Percentiles rank a stretch among this genome's conserved stretches.
phyloP scores from a whole-genome alignment of 2,888 invertebrate species.

The Nomada lathburiana region DNA sequence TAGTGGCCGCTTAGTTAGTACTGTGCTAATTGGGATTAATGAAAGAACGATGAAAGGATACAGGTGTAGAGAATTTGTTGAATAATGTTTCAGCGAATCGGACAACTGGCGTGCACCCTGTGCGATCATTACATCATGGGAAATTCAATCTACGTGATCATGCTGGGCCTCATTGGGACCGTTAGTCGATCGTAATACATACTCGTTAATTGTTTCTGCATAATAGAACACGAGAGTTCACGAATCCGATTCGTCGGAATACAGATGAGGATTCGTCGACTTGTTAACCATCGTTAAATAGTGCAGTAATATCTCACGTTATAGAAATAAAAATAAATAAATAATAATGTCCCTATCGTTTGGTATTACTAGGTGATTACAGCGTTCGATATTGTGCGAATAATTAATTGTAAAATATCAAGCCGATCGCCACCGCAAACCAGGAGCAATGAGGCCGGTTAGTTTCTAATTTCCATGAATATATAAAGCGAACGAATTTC shows the following conservation, averaged over 20 bases:
- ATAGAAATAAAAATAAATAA: background rate
- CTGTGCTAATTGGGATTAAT: background rate
- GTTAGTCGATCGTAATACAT: constrained; percentile 80
- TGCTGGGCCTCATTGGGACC: constrained; percentile 81
- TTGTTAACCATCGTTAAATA: background rate
- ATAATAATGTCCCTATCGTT: background rate
- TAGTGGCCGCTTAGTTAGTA: constrained; percentile 58
- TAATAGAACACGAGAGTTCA: constrained; percentile 25
- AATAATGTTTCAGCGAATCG: constrained; percentile 68
- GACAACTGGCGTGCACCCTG: constrained; percentile 76
- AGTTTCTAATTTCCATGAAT: background rate
- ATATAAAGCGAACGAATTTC: background rate
- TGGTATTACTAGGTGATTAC: constrained; percentile 76
- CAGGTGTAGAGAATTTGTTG: background rate
- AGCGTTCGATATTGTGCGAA: constrained; percentile 78
- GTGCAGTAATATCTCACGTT: background rate
- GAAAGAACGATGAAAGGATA: background rate
- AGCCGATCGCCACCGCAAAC: constrained; percentile 61
- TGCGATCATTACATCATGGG: constrained; percentile 80
- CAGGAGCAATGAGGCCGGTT: constrained; percentile 69
- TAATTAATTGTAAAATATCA: constrained; percentile 76
- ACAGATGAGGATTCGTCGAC: constrained; percentile 15
- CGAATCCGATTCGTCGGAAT: constrained; percentile 9
- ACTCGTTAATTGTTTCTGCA: constrained; percentile 56
- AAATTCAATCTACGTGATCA: constrained; percentile 78